A percentile compares a stretch with the other conserved stretches of the same genome.
Evolutionary conservation across 2,888 invertebrate species (phyloP).

Genomic region (Anarsia innoxiella): DNA sequence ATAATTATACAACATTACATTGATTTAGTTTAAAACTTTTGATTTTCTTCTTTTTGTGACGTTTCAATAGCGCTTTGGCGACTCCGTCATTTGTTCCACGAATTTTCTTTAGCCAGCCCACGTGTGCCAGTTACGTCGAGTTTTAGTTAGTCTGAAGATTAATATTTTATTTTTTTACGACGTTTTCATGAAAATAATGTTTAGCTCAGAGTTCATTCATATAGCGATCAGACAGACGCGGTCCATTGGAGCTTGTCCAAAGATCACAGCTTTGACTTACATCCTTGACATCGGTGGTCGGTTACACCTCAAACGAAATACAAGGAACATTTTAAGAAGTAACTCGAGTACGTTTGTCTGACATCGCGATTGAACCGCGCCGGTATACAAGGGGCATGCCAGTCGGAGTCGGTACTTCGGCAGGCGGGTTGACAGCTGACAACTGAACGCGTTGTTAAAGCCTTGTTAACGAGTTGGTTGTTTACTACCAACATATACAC

Average conservation of each 20-base stretch:
- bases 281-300: constrained; percentile 42
- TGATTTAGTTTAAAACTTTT: no score
- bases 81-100: constrained; percentile 4
- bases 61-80: constrained; percentile 2
- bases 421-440: neutral
- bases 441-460: neutral
- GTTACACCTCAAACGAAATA: constrained; percentile 17
- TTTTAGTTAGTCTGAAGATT: neutral
- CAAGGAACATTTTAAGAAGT: constrained; percentile 3
- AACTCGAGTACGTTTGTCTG: constrained; percentile 8
- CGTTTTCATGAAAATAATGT: constrained; percentile 7
- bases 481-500: no score
- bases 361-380: no score
- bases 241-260: constrained; percentile 41
- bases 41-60: no score
- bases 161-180: constrained; percentile 10
- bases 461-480: constrained; percentile 6
- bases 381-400: no score
- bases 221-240: constrained; percentile 31
- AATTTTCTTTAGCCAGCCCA: constrained; percentile 2
- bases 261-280: constrained; percentile 40
- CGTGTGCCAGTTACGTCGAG: constrained; percentile 1
- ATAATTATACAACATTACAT: constrained; percentile 8
- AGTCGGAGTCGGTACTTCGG: no score
- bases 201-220: constrained; percentile 35